Evolutionary conservation across 1,140 invertebrate species (phyloP), one percentile per base, ranked within the genome.

Genomic region (Calephelis nemesis): DNA sequence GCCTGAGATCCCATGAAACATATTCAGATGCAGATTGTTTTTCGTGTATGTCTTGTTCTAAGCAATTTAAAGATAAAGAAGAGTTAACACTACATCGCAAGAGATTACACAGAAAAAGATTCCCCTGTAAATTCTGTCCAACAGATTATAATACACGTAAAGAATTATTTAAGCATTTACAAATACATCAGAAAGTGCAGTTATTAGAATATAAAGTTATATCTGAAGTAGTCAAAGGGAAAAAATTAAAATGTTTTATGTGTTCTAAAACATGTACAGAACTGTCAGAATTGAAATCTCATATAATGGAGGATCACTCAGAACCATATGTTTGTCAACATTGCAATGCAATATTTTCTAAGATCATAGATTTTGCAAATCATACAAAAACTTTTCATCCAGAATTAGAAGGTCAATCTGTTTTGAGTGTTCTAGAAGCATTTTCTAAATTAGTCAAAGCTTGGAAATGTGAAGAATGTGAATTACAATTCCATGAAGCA

Each of bases 391-490:
- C 79, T 7, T 74, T 75, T 6, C 87, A 91, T 64, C 87, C 87
- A 0, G 87, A 91, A 65, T 78, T 89, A 0, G 86, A 86, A 77
- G 81, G 83, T 0, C 82, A 89, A 42, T 89, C 85, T 0, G 85
- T 91, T n/a, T 67, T 91, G 47, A 81, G 89, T 67, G 87, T 88
- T 15, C 67, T 91, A 7, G 85, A 91, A 75, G 89, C 87, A 0
- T 89, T 90, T 66, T 88, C 87, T 0, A 85, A 84, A 65, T 72
- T 91, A 47, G 83, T 88, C 0, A 82, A 85, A 68, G 87, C 84
- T 12, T 91, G 89, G 89, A 91, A 91, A 70, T 91, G 89, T 63
- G 84, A 90, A 39, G 87, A 90, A 52, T 91, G 89, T 66, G 80
- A 84, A 8, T 39, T 89, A 12, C 89, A 91, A 62, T 91, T 90